Conservation (phyloP, 2,888 invertebrate species). For the Orgyia antiqua region DNA sequence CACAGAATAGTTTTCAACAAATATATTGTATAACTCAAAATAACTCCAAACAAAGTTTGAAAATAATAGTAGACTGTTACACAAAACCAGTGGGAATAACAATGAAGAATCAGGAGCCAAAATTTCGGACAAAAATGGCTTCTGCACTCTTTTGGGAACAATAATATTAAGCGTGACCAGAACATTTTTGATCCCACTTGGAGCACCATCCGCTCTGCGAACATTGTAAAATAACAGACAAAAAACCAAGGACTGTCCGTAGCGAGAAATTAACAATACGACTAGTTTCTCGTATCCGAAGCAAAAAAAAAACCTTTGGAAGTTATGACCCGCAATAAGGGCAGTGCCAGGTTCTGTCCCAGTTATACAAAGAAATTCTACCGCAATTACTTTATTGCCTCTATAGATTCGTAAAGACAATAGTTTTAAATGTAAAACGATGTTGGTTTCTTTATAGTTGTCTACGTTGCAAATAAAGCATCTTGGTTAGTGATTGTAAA, state of each 20-base stretch:
- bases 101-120: constrained; percentile 45
- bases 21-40: background rate
- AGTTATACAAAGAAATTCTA: constrained; percentile 50
- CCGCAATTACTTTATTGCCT: constrained; percentile 61
- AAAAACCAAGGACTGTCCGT: constrained; percentile 38
- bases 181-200: constrained; percentile 46
- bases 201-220: constrained; percentile 9
- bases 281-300: constrained; percentile 38
- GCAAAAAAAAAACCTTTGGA: constrained; percentile 43
- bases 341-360: constrained; percentile 31
- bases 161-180: constrained; percentile 46
- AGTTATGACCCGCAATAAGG: constrained; percentile 52
- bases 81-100: constrained; percentile 32
- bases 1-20: constrained; percentile 8
- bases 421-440: constrained; percentile 37
- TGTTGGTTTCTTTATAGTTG: constrained; percentile 47
- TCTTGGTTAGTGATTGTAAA: constrained; percentile 38
- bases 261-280: constrained; percentile 46
- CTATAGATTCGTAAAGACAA: constrained; percentile 57
- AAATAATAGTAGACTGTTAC: constrained; percentile 28
- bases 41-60: background rate
- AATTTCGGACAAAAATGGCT: constrained; percentile 41
- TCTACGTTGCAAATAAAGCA: constrained; percentile 58
- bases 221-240: constrained; percentile 26
- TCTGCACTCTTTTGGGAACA: constrained; percentile 42